These are phyloP conservation scores for Drosophila sp. DNA, from an alignment of 1,140 invertebrate genomes.

Conservation along the genomic window DNA sequence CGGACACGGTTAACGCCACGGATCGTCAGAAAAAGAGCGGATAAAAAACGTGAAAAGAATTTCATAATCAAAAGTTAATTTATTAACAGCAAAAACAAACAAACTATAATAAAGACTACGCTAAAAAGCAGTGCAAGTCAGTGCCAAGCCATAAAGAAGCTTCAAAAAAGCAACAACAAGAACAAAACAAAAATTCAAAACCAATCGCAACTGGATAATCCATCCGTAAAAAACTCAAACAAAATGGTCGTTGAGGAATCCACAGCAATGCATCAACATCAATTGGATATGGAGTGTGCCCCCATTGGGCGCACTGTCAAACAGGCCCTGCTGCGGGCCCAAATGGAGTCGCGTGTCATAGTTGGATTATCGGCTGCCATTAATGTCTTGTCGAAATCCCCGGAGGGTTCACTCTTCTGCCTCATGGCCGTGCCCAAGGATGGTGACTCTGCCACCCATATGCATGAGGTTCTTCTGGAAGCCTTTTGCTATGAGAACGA, in stretches of 20 bases:
- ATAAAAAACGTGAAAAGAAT: conserved; percentile 77
- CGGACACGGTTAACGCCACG: conserved; percentile 37
- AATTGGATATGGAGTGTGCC: conserved; percentile 61
- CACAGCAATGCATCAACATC: conserved; percentile 64
- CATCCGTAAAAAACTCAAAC: conserved; percentile 36
- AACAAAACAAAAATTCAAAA: conserved; percentile 38
- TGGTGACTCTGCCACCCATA: conserved; percentile 87
- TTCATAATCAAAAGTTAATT: conserved; percentile 82
- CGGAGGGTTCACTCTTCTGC: conserved; percentile 86
- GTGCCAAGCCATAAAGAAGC: conserved; percentile 56
- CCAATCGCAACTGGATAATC: conserved; percentile 22
- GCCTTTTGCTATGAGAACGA: conserved; percentile 88
- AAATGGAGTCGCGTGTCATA: conserved; percentile 85
- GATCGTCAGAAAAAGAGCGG: conserved; percentile 29
- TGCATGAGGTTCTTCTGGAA: conserved; percentile 88
- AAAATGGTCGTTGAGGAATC: conserved; percentile 81
- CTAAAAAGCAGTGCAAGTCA: conserved; percentile 33
- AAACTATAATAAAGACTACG: conserved; percentile 21
- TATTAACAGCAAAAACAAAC: conserved; percentile 45
- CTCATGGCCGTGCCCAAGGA: conserved; percentile 85
- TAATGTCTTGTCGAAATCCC: conserved; percentile 85
- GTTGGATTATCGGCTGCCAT: conserved; percentile 86
- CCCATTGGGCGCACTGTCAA: conserved; percentile 84
- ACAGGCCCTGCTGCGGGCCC: conserved; percentile 85
- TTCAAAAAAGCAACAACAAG: conserved; percentile 24